Evolutionary conservation across 2,888 invertebrate species (phyloP), one percentile per base, ranked within the genome.

Genomic region (Lasius fuliginosus): DNA sequence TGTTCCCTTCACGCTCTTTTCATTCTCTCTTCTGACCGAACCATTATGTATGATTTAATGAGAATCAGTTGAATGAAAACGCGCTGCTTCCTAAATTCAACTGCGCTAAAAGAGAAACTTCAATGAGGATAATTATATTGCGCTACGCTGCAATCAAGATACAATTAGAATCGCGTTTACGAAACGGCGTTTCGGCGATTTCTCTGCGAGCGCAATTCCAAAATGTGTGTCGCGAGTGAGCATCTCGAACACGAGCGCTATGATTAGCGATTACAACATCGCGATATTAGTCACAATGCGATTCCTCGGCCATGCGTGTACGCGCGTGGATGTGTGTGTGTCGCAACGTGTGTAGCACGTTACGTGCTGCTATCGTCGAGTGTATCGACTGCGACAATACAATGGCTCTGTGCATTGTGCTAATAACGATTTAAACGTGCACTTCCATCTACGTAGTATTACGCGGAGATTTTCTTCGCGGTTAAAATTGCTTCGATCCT

Each of bases 191-290:
- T 23, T 36, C 40, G 62, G 36, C 23, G 23, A 53, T 65, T 65
- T 68, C 30, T 68, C 40, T 11, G 5, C 27, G n/a, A 30, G 36
- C n/a, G 36, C 60, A 62, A 40, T 82, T 9, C 58, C 56, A 40
- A 40, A 18, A 53, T 12, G 30, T 23, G n/a, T 49, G 40, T 64
- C 65, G 46, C 12, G 12, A 76, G 15, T 46, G 79, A 83, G 76
- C 69, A 71, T 49, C 83, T 65, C 64, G 58, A 42, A 18, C 75
- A 65, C 53, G 68, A 75, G 73, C 69, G 84, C 88, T 90, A 89
- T 89, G 92, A 93, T 93, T 93, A 92, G 92, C 92, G 90, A 92
- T 92, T 92, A 92, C 92, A 90, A 90, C 92, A 92, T 92, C 90
- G 91, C 86, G 90, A 90, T 91, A 92, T 92, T 92, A 92, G 90